Base-by-base conservation (phyloP, 2,113 vertebrate species). In the Mastomys coucha region DNA sequence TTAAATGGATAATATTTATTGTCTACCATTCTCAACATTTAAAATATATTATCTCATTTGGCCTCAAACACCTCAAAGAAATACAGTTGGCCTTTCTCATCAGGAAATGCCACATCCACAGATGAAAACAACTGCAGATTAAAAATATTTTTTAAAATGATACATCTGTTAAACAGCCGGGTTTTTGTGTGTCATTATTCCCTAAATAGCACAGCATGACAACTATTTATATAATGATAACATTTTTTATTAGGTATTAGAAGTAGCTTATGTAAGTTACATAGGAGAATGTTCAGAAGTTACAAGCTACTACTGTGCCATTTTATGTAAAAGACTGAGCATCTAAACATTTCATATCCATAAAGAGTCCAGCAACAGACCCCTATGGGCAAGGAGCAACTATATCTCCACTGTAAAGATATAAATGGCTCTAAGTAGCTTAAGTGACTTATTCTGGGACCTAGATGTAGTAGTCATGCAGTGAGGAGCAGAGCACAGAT, bases 61-160 rank as follows among this genome's bases (percentile, higher is more conserved):
- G 67, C 84, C n/a, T 45, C 51, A 36, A 67, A 49, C 39, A 49
- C 58, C 5, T 58, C 39, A 42, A 33, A 75, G 63, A 93, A 17
- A 81, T 19, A 11, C 8, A 76, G 42, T 53, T 39, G 56, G 17
- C 7, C n/a, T 14, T 84, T 63, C 20, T 65, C n/a, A 90, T 56
- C 12, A 13, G 6, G n/a, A 42, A 45, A 13, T 42, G 60, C 24
- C n/a, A 8, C 20, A 28, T 49, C 49, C 51, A 70, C 51, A 81
- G 33, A 39, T n/a, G 19, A 36, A 53, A 65, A 53, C 78, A 90
- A 75, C 19, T 20, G 60, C 5, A 67, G 31, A 51, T 36, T 75
- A 31, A 56, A 94, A 89, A 94, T 82, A 36, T 60, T 84, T 84
- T 69, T 75, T 49, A 36, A 7, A 73, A 89, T 76, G 42, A 89